Evolutionary conservation across 1,140 invertebrate genomes (phyloP), one percentile per base, ranked within the genome.

Genomic region (Mylabris phalerata): DNA sequence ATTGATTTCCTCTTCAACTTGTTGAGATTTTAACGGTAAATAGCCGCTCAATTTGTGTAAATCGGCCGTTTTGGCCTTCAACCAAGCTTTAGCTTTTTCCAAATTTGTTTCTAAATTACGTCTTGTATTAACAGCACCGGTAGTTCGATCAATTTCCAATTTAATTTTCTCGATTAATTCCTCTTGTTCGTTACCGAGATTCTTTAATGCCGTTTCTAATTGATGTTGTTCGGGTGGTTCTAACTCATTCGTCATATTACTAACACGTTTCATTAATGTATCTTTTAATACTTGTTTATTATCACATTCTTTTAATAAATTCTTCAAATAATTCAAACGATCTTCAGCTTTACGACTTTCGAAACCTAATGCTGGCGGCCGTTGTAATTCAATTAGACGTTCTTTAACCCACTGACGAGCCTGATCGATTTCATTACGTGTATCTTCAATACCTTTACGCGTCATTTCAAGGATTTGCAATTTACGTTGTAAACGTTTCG

Each of bases 181-280:
- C 27, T 84, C 85, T 64, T 89, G 85, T 70, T 93, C 87, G 0
- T 78, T 77, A 25, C 80, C 80, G 5, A 90, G 70, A 68, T 82
- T 81, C 61, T 78, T 80, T 50, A 88, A 74, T 11, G 84, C 80
- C 0, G 79, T 78, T 70, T 89, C 86, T 43, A 91, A 67, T 70
- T 88, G 82, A 57, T 83, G 81, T 57, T 88, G 84, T 69, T 91
- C 89, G 13, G 81, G 79, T 52, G 82, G 80, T 70, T 95, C 91
- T n/a, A 95, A 71, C 72, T 95, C 92, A 59, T 86, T 82, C 67
- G 88, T 82, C 77, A 96, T 87, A 50, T 88, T 88, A 43, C 85
- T 83, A 3, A 94, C 82, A 46, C 91, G 86, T 71, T 90, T 90
- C 62, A 89, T 85, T 6, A 95, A 73, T 3, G 87, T 88, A 60